Evolutionary conservation across 2,797 vertebrate genomes (phyloP).

Genomic region (Microctenopoma steveboyesi): DNA sequence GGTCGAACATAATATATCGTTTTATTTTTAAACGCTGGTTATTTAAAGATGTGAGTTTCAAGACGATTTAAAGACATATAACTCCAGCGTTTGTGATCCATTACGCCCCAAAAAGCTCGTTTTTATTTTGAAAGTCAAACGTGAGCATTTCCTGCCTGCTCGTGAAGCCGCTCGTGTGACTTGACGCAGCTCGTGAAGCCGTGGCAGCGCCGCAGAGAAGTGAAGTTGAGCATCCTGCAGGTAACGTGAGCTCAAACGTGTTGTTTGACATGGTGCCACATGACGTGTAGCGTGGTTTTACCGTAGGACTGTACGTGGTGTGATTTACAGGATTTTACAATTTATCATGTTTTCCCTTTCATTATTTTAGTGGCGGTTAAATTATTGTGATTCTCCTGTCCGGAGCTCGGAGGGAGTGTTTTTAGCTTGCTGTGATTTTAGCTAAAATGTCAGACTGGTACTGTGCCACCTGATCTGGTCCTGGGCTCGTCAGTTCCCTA

Average conservation of each 20-base stretch:
- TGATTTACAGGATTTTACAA: background rate
- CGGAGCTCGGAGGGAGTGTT: background rate
- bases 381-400: constrained; percentile 5
- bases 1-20: background rate
- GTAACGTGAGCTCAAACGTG: constrained; percentile 48
- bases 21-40: too few relatives aligned
- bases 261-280: background rate
- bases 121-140: constrained; percentile 43
- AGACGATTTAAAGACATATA: fast-evolving
- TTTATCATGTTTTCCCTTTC: constrained; percentile 16
- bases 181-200: constrained; percentile 50
- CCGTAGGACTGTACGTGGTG: background rate
- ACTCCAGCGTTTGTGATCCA: background rate
- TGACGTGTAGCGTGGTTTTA: background rate
- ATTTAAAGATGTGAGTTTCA: fast-evolving
- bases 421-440: background rate
- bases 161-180: background rate
- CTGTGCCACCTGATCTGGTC: constrained; percentile 26
- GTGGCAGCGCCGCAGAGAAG: constrained; percentile 74
- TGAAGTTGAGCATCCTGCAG: constrained; percentile 81
- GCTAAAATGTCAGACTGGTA: background rate
- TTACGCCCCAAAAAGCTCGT: background rate
- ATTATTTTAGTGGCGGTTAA: constrained; percentile 13
- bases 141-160: background rate
- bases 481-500: constrained; percentile 41